These are phyloP conservation scores for Regulus satrapa DNA, from an alignment of 2,113 vertebrate genomes.

Conservation along the genomic window DNA sequence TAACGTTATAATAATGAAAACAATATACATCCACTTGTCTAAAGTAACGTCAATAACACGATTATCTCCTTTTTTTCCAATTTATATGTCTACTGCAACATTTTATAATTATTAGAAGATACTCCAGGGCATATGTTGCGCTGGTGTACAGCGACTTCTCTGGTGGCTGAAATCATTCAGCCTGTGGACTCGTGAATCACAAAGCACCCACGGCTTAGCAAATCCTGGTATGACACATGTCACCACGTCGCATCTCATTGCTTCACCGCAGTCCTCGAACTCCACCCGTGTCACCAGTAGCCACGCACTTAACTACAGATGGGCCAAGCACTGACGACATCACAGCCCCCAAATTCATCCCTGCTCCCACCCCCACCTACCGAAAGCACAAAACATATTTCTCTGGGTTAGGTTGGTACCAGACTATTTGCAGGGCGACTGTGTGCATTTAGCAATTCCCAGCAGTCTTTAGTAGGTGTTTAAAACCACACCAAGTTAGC, in stretches of 20 bases:
- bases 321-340: neutral
- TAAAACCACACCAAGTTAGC: neutral
- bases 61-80: neutral
- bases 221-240: conserved; percentile 47
- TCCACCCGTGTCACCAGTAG: neutral
- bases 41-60: neutral
- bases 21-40: neutral
- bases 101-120: conserved; percentile 62
- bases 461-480: neutral
- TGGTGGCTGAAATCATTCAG: conserved; percentile 63
- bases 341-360: neutral
- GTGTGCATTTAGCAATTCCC: neutral
- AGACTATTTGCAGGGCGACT: neutral
- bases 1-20: neutral
- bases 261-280: neutral
- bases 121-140: conserved; percentile 55
- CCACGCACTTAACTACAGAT: neutral
- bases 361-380: neutral
- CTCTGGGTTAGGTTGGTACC: neutral
- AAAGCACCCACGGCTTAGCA: conserved; percentile 41
- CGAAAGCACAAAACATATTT: neutral
- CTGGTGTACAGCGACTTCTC: conserved; percentile 58
- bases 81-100: conserved; percentile 7
- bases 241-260: conserved; percentile 32
- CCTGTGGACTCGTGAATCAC: conserved; percentile 61